Base-by-base conservation (phyloP, 2,888 invertebrate species). In the Achlya flavicornis region DNA sequence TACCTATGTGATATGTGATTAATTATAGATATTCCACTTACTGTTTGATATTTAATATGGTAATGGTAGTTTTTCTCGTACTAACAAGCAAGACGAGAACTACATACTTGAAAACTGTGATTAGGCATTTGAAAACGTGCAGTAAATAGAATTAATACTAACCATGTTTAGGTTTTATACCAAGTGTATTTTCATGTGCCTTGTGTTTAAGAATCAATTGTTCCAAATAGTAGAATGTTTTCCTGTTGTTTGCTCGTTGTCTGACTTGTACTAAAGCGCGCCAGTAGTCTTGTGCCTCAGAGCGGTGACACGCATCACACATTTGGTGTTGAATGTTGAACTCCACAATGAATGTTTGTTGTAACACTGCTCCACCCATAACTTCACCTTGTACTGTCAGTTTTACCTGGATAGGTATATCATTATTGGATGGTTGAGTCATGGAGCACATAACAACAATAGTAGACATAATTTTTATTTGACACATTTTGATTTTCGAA, bases 251-350 rank as follows among this genome's bases (percentile, higher is more conserved):
- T 0, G 97, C 96, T 65, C 97, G 95, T 81, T 98, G 98, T 41
- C 98, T 94, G 7, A 98, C 96, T 96, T 99, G 97, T 63, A 98
- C 97, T 87, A 98, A 79, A 57, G 99, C 98, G 79, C 97, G 96
- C 99, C 99, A 99, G 85, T 96, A 99, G 90, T 99, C 97, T 87
- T 99, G 98, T 0, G 99, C 99, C 89, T 99, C 99, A 0, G 97
- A 96, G 16, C 99, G 96, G 87, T 99, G 99, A 87, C 99, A 99
- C 66, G 98, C 98, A 83, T 98, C 97, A 88, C 99, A 99, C 98
- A 99, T 98, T 88, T 99, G 98, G 92, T 97, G 96, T 79, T 96
- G 96, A 0, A 99, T 95, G 0, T 96, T 96, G 85, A 97, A 99
- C 85, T 99, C 99, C 3, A 99, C 98, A 57, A 99, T 95, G 85